Evolutionary conservation across 2,797 vertebrate species (phyloP).

Genomic region (Phrynocephalus forsythii): DNA sequence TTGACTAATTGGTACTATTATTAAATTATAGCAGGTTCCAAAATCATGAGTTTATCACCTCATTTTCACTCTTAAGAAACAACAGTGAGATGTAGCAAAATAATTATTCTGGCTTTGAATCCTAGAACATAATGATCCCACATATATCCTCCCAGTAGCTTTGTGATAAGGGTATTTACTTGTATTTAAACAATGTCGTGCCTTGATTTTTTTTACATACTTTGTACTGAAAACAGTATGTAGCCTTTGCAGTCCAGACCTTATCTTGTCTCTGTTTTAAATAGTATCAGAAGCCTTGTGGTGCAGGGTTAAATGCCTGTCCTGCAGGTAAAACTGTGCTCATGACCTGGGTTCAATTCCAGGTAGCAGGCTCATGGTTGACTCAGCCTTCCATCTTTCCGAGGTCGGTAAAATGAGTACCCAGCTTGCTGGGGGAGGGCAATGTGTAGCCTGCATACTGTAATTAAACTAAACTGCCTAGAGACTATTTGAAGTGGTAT

Average conservation of each 20-base stretch:
- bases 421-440: no score
- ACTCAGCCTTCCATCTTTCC: no score
- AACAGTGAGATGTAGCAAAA: conserved; percentile 21
- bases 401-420: no score
- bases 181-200: neutral
- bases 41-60: conserved; percentile 8
- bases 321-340: neutral
- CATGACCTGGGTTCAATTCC: no score
- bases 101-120: neutral
- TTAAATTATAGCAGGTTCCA: neutral
- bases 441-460: no score
- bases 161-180: neutral
- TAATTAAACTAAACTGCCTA: no score
- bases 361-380: no score
- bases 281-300: neutral
- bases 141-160: neutral
- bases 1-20: neutral
- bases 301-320: neutral
- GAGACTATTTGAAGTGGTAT: no score
- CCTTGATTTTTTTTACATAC: neutral
- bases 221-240: neutral
- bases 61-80: conserved; percentile 31
- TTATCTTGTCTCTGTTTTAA: neutral
- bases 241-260: neutral
- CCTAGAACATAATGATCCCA: neutral